phyloP scores from a whole-genome alignment of 2,888 invertebrate species.

The Lissocephala sabroskyi region DNA sequence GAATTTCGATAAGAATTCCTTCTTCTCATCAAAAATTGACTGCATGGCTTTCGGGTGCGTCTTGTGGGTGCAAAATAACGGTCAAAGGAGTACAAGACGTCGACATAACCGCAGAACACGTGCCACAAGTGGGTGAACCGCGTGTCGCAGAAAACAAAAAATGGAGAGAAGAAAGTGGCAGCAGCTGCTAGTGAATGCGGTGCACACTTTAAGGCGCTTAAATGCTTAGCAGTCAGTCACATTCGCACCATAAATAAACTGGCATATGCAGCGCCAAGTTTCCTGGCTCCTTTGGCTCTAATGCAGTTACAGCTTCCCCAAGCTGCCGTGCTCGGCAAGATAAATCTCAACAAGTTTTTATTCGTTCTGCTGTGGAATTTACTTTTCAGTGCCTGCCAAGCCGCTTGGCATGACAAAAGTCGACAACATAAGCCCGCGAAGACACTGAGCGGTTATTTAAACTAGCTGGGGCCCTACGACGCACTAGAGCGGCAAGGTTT shows the following conservation, averaged over 20 bases:
- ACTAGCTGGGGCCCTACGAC: too few species aligned
- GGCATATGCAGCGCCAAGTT: conserved; percentile 49
- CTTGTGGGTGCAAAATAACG: too few species aligned
- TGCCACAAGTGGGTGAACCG: conserved; percentile 11
- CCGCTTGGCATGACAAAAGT: conserved; percentile 39
- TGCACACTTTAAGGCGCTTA: conserved; percentile 58
- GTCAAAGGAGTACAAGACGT: conserved; percentile 3
- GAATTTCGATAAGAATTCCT: too few species aligned
- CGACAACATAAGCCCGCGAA: conserved; percentile 43
- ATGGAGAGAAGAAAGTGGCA: too few species aligned
- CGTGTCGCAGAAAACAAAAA: conserved; percentile 13
- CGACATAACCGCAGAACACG: conserved; percentile 11
- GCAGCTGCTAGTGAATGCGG: conserved; percentile 8
- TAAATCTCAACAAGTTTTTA: conserved; percentile 64
- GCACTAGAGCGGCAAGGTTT: conserved; percentile 7
- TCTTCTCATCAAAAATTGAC: too few species aligned
- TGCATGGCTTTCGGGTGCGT: too few species aligned
- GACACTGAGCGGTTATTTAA: too few species aligned
- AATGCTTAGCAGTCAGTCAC: conserved; percentile 36
- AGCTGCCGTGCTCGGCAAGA: conserved; percentile 51
- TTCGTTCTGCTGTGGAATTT: too few species aligned
- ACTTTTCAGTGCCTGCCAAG: conserved; percentile 11
- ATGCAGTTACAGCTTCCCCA: conserved; percentile 39
- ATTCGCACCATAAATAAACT: conserved; percentile 54
- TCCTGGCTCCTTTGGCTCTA: conserved; percentile 20